Base-by-base conservation (phyloP, 2,888 invertebrate species). In the Phorcus lineatus region DNA sequence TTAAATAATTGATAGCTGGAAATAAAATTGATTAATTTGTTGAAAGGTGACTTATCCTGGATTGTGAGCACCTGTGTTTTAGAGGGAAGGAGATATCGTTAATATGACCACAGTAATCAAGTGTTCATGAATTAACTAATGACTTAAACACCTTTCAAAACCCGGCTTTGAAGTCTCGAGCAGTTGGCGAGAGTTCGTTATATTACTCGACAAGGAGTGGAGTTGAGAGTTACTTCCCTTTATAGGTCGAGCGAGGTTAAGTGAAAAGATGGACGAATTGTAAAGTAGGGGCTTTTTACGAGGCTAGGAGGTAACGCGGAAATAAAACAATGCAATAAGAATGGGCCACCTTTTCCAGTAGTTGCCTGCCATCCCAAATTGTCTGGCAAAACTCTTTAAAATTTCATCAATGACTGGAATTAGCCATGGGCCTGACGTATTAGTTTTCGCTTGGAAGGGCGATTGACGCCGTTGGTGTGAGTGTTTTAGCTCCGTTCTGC, bases 321-420 rank as follows among this genome's bases (percentile, higher is more conserved):
- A 62, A 62, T 62, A 62, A 62, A 62, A 62, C 62, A 62, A 62
- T 62, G 17, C 62, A 62, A 62, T 28, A 31, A 62, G 28, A 62
- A 11, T 28, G 62, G 62, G 4, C 62, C 62, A 24, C 62, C 62
- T 24, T 62, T 28, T 28, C 62, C 28, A 62, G 62, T 28, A 28
- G 62, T 28, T 62, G 62, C 62, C n/a, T 62, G 62, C 28, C 62
- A 24, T 62, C 9, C 62, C 28, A 62, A 62, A 62, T 62, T 62
- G 62, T 62, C 62, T 62, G 62, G 62, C 62, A 62, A 62, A 62
- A 62, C 62, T 62, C 62, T 62, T 62, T 62, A 62, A 62, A 62
- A 28, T 62, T 62, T 62, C 62, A 62, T 62, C 62, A 62, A 62
- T 62, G 62, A 62, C 62, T 62, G 28, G 62, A 62, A 62, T 62